phyloP scores from a whole-genome alignment of 2,797 vertebrate genomes.

The Dicrostonyx torquatus region DNA sequence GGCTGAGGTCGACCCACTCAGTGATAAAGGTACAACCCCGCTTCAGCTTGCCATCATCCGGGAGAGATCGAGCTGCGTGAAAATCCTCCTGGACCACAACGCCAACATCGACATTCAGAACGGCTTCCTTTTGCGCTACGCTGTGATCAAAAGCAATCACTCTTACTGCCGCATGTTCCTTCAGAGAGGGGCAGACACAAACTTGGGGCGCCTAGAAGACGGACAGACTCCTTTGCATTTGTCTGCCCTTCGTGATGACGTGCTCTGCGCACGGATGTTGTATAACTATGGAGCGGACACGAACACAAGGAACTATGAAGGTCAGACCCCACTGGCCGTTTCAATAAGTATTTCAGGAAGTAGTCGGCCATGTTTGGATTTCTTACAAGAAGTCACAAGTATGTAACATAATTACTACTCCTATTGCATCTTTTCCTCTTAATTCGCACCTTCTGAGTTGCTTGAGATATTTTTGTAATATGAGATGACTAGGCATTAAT shows the following conservation, averaged over 20 bases:
- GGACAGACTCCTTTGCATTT: slow-evolving; percentile 99
- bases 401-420: slow-evolving; percentile 85
- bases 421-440: neutral
- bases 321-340: slow-evolving; percentile 96
- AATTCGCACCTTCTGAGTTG: neutral
- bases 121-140: slow-evolving; percentile 97
- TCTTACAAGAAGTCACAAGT: slow-evolving; percentile 98
- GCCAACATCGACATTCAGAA: slow-evolving; percentile 99
- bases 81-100: slow-evolving; percentile 97
- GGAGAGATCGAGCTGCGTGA: slow-evolving; percentile 97
- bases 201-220: slow-evolving; percentile 96
- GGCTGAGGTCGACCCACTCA: slow-evolving; percentile 97
- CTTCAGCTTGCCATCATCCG: slow-evolving; percentile 98
- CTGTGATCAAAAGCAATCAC: slow-evolving; percentile 99
- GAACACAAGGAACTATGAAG: slow-evolving; percentile 98
- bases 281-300: slow-evolving; percentile 97
- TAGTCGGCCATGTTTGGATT: slow-evolving; percentile 98
- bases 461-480: slow-evolving; percentile 40
- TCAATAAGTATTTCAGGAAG: slow-evolving; percentile 95
- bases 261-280: slow-evolving; percentile 96
- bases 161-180: slow-evolving; percentile 99
- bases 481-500: slow-evolving; percentile 26
- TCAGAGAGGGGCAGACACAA: slow-evolving; percentile 97
- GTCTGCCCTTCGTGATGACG: slow-evolving; percentile 97
- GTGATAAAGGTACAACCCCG: slow-evolving; percentile 98